Percentiles rank a stretch among this genome's conserved stretches.
These are phyloP conservation scores for Acanthurus lineatus DNA, from an alignment of 2,797 vertebrate species.

Conservation along the genomic window DNA sequence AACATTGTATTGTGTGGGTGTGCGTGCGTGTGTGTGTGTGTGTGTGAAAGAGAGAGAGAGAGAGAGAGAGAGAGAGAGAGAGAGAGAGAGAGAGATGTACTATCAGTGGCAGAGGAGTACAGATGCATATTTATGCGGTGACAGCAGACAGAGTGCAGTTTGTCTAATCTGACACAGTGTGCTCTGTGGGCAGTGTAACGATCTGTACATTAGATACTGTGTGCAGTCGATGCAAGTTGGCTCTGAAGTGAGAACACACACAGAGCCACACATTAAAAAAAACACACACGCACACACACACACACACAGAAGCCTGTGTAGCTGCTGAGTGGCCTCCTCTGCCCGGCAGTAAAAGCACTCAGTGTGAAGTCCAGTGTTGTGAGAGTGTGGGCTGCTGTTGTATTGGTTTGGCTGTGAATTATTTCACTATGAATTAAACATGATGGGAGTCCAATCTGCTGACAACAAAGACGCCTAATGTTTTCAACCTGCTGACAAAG, in stretches of 20 bases:
- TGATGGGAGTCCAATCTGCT: conserved; percentile 37
- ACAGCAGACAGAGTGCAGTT: conserved; percentile 20
- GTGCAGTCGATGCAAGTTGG: conserved; percentile 17
- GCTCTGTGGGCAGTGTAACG: conserved; percentile 39
- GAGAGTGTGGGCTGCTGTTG: conserved; percentile 38
- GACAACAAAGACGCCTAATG: conserved; percentile 31
- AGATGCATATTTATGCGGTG: conserved; percentile 6
- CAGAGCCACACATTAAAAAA: background rate
- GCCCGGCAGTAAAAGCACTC: conserved; percentile 49
- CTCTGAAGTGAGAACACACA: conserved; percentile 28
- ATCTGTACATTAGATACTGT: conserved; percentile 47
- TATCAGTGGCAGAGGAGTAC: background rate
- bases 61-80: too few relatives aligned
- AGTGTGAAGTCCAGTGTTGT: conserved; percentile 51
- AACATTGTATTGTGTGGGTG: background rate
- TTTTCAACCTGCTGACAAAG: conserved; percentile 43
- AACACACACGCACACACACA: background rate
- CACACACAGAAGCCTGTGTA: conserved; percentile 23
- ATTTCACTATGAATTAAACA: conserved; percentile 60
- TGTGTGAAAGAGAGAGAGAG: conserved; percentile 2
- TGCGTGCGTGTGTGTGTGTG: conserved; percentile 20
- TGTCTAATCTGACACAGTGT: conserved; percentile 27
- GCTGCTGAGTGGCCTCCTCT: conserved; percentile 39
- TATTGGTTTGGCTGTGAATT: conserved; percentile 27
- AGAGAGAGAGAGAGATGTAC: background rate